Percentiles rank a stretch among this genome's conserved stretches.
These are phyloP conservation scores for Amphipoea oculea DNA, from an alignment of 2,888 invertebrate species.

Conservation along the genomic window DNA sequence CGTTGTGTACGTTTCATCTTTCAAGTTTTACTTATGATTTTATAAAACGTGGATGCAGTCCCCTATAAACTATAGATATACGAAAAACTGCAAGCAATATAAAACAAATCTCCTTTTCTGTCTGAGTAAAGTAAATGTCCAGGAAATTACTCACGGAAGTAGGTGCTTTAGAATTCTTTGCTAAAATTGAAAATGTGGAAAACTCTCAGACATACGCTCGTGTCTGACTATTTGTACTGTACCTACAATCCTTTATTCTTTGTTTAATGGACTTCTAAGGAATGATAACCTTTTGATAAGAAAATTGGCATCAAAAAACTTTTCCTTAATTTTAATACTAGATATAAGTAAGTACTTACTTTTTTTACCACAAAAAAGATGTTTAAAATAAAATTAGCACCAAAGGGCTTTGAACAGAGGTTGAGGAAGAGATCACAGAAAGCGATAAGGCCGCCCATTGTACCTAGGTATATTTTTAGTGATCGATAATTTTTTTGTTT, in stretches of 20 bases:
- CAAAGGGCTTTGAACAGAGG: too few relatives aligned
- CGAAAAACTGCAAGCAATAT: conserved; percentile 50
- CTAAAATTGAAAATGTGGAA: conserved; percentile 56
- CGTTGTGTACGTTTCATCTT: not conserved
- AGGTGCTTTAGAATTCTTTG: conserved; percentile 53
- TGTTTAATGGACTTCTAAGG: not conserved
- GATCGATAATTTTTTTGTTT: too few relatives aligned
- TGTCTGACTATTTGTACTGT: conserved; percentile 7
- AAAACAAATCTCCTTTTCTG: conserved; percentile 51
- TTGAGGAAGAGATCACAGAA: too few relatives aligned
- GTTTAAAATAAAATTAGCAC: not conserved
- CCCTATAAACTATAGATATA: not conserved
- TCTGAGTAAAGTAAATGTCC: conserved; percentile 56
- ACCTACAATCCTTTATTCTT: not conserved
- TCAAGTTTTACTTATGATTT: not conserved
- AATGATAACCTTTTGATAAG: not conserved
- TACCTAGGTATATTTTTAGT: too few relatives aligned
- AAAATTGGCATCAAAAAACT: not conserved
- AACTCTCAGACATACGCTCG: conserved; percentile 24
- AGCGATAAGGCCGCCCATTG: too few relatives aligned
- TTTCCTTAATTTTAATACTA: not conserved
- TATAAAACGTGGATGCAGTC: conserved; percentile 10
- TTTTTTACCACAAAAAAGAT: not conserved
- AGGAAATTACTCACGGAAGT: conserved; percentile 59
- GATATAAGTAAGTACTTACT: not conserved